phyloP scores from a whole-genome alignment of 2,797 vertebrate genomes.

The Synaphobranchus kaupii region DNA sequence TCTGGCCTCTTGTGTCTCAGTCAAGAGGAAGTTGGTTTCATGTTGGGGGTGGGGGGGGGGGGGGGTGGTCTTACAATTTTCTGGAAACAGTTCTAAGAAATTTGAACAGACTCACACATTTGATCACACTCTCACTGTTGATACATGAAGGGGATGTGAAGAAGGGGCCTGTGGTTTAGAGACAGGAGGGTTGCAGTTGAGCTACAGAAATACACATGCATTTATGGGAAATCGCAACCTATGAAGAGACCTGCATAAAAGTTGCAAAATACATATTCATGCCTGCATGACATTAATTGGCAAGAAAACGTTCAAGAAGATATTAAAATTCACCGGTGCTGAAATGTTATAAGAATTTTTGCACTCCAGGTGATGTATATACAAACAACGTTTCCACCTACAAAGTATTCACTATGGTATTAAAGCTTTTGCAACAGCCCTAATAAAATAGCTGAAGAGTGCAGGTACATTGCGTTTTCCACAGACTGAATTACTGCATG shows the following conservation, averaged over 20 bases:
- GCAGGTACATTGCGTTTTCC: neutral
- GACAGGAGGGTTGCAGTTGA: neutral
- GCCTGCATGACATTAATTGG: neutral
- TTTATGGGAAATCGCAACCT: constrained; percentile 19
- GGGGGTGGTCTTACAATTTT: constrained; percentile 58
- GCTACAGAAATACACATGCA: neutral
- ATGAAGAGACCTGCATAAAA: neutral
- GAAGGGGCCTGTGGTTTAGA: constrained; percentile 44
- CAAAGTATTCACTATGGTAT: neutral
- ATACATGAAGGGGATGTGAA: constrained; percentile 72
- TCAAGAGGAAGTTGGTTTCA: constrained; percentile 83
- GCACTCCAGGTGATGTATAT: too few relatives aligned
- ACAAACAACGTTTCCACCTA: neutral
- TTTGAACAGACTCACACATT: constrained; percentile 54
- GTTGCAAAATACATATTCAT: constrained; percentile 3
- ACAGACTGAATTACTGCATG: neutral
- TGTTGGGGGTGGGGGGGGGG: constrained; percentile 18
- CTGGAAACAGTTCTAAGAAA: constrained; percentile 76
- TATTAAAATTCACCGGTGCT: neutral
- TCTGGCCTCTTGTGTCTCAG: constrained; percentile 69
- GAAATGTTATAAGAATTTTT: neutral
- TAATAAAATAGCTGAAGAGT: neutral
- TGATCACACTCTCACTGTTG: constrained; percentile 57
- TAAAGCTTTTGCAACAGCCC: too few relatives aligned
- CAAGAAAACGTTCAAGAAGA: neutral